Base-by-base conservation (phyloP, 2,113 vertebrate genomes). In the Hucho hucho region DNA sequence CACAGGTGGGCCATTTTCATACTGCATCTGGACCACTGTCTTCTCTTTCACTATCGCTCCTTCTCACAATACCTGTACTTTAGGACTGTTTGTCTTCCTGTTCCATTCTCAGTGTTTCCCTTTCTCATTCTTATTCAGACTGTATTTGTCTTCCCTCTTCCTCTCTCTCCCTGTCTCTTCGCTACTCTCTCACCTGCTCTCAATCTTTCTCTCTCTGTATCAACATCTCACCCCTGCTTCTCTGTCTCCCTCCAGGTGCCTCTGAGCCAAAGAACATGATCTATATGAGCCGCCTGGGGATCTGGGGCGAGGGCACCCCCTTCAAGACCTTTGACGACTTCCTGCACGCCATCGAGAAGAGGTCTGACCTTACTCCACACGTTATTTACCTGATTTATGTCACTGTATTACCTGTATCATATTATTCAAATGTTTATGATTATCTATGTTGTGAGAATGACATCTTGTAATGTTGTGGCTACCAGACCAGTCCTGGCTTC, bases 261-360 rank as follows among this genome's bases (percentile, higher is more conserved):
- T 99, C 98, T 4, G 98, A 99, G 93, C 98, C 98, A 92, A 97
- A 98, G 89, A 99, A 99, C 93, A 99, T 99, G 98, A 98, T 99
- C 85, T 99, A 99, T 87, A 99, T 99, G 98, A 99, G 96, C 91
- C 97, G 97, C 74, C 92, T 99, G 91, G 98, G 98, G 28, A 99
- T 99, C 80, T 99, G 98, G 98, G 98, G 98, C 1, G 95, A 97
- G 56, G 97, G 97, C 72, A 99, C 98, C 0, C 96, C 97, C 4
- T 99, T 99, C 91, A 93, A 93, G 71, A 86, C 92, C 0, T 99
- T 99, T 0, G 98, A 99, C 0, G 98, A 99, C 79, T 99, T 99
- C 87, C 94, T 99, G 70, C 97, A 98, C 0, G 95, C 95, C 1
- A 97, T 99, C 1, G 98, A 99, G 76, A 99, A 99, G 88, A 95